Base-by-base conservation (phyloP, 2,113 vertebrate species). In the Grammatotria lemairii region DNA sequence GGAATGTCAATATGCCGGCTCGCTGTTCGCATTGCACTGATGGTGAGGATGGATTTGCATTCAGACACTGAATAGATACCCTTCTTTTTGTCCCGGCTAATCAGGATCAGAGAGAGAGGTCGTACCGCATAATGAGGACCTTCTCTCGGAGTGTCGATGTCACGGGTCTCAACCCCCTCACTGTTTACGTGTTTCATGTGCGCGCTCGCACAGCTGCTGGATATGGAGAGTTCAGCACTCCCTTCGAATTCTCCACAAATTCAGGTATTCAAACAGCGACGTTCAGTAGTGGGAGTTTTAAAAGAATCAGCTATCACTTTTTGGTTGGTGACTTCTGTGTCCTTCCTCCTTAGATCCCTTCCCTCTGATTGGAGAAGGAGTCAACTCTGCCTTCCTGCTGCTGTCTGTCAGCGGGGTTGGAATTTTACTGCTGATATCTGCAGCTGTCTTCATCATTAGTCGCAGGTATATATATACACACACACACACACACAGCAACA, bases 21-120 rank as follows among this genome's bases (percentile, higher is more conserved):
- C 3, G 53, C 73, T 80, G 80, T 91, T 91, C 91, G 42, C 85
- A 13, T 80, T 86, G 83, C 79, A 26, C 80, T 82, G 82, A 88
- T 85, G 75, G 63, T 17, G 26, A 26, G 7, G 28, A 91, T 82
- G 38, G 88, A 82, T 88, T 86, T 90, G 83, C 82, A 70, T 83
- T 86, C 91, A 82, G 85, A 79, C 35, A 16, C 33, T 89, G 49
- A 93, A 92, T 91, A 55, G 40, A 63, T 65, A 73, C 85, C 83
- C 28, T 10, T 68, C 31, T 88, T 86, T 85, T 84, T 92, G 86
- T 90, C 42, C 79, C 9, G 4, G 83, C 90, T 87, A 75, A 90
- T 92, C 95, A 99, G 98, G 98, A 99, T 95, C 98, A 99, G 95
- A 99, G 97, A 2, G 98, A 99, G 88, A 96, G 98, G 87, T 99